phyloP scores from a whole-genome alignment of 2,888 invertebrate species.

The Gerris lacustris region DNA sequence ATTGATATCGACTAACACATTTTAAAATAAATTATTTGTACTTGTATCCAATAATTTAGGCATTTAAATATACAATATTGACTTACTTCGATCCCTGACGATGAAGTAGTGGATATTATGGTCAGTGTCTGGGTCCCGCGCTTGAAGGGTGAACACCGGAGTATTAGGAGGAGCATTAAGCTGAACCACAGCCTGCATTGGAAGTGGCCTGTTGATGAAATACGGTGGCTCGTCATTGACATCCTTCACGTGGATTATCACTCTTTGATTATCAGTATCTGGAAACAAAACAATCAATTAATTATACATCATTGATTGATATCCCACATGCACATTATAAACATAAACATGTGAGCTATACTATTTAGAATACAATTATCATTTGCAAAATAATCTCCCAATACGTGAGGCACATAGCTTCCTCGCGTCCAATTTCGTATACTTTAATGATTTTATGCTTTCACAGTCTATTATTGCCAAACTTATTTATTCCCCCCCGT shows the following conservation, averaged over 20 bases:
- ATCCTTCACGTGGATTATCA: conserved; percentile 88
- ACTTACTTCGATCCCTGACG: conserved; percentile 66
- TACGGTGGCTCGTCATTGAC: conserved; percentile 95
- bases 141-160: conserved; percentile 92
- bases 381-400: too few relatives aligned
- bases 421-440: too few relatives aligned
- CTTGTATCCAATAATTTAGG: too few relatives aligned
- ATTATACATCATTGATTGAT: neutral
- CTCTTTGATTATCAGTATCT: conserved; percentile 90
- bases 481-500: too few relatives aligned
- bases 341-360: too few relatives aligned
- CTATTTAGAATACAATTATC: too few relatives aligned
- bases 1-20: too few relatives aligned
- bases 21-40: too few relatives aligned
- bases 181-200: conserved; percentile 95
- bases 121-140: conserved; percentile 90
- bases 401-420: too few relatives aligned
- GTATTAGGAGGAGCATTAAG: conserved; percentile 90
- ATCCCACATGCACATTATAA: too few relatives aligned
- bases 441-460: too few relatives aligned
- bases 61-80: neutral
- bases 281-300: conserved; percentile 36
- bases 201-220: conserved; percentile 91
- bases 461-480: too few relatives aligned
- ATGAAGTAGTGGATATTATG: conserved; percentile 94